Base-by-base conservation (phyloP, 2,797 vertebrate species). In the Premnoplex brunnescens region DNA sequence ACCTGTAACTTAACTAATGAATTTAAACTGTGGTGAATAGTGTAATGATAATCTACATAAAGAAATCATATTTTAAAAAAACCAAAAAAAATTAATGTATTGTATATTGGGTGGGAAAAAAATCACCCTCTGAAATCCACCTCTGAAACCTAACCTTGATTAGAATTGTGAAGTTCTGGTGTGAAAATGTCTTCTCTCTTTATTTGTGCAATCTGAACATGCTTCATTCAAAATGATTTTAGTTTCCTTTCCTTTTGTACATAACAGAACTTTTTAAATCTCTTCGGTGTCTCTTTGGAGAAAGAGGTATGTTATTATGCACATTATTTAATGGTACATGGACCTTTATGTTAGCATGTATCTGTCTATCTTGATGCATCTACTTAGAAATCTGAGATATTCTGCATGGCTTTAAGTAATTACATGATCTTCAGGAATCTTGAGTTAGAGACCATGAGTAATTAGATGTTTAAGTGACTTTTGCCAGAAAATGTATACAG, bases 401-500 rank as follows among this genome's bases (percentile, higher is more conserved):
- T 91, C 18, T 89, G 6, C 7, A 18, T 69, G 58, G 22, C n/a
- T 88, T 84, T 63, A 52, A 62, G 20, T 91, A 52, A 43, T 56
- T 52, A 48, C 9, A 10, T 63, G 76, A 55, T 52, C 34, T 80
- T 78, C 21, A 90, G 55, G 43, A 88, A 72, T 78, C 63, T 51
- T 21, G n/a, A 28, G 62, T 91, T 88, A 78, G 88, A 78, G 18
- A 62, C 51, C 37, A 67, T 59, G 59, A 55, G n/a, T 78, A 86
- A 30, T 88, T 76, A 73, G 26, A 75, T 75, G 39, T 69, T 89
- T 69, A 62, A 78, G 12, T 85, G 28, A 77, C 49, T 93, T 90
- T 41, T 94, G n/a, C n/a, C 51, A 79, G 73, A 76, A 96, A 94
- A 94, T 73, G 17, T 90, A 90, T 86, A 84, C 18, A 75, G 73